Percentiles rank a stretch among this genome's conserved stretches.
phyloP scores from a whole-genome alignment of 2,113 vertebrate species.

The Zapornia atra region DNA sequence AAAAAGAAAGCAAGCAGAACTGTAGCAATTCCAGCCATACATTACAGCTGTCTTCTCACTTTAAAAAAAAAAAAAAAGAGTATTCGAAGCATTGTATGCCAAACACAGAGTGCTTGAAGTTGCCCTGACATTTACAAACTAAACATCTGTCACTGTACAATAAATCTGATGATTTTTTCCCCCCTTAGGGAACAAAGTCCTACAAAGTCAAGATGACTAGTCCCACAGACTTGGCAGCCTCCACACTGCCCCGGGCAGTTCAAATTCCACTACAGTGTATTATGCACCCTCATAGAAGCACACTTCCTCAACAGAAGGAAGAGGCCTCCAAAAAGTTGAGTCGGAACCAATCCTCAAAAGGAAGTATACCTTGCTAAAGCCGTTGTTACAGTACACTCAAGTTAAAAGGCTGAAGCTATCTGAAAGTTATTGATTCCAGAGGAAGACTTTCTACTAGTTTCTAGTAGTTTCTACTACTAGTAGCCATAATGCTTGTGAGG shows the following conservation, averaged over 20 bases:
- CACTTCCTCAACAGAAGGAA: not conserved
- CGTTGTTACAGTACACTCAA: not conserved
- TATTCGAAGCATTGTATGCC: not conserved
- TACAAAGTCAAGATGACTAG: not conserved
- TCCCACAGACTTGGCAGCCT: constrained; percentile 9
- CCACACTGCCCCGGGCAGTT: not conserved
- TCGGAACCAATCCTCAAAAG: not conserved
- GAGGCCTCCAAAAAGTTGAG: not conserved
- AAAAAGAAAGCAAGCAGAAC: not conserved
- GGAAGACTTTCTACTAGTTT: not conserved
- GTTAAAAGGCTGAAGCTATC: not conserved
- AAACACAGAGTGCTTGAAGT: not conserved
- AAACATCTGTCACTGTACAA: constrained; percentile 37
- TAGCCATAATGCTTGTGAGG: not conserved
- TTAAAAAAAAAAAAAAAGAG: not conserved
- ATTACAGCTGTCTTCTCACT: not conserved
- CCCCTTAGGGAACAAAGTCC: not conserved
- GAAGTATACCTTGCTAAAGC: not conserved
- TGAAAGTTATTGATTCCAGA: not conserved
- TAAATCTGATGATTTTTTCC: not conserved
- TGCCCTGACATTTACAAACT: constrained; percentile 4
- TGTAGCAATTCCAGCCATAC: not conserved
- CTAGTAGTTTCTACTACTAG: too few species aligned
- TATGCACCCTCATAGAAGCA: not conserved
- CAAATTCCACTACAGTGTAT: not conserved